Evolutionary conservation across 2,888 invertebrate genomes (phyloP), one percentile per base, ranked within the genome.

Genomic region (Koerneria pararmatus): DNA sequence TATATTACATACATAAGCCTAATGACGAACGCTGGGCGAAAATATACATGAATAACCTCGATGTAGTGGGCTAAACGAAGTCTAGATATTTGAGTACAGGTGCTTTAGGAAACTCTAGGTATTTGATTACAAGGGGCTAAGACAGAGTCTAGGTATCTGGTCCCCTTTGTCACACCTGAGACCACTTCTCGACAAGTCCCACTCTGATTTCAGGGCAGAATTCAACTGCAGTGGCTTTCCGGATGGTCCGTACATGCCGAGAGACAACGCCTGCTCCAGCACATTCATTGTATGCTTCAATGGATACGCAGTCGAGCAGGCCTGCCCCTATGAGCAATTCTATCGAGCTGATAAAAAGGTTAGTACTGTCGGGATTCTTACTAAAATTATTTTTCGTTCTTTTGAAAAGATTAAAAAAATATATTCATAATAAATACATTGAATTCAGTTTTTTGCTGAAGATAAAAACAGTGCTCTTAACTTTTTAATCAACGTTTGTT

Each of bases 261-360:
- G 24, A n/a, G 62, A 62, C 51, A 62, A 53, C 51, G 62, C 62
- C 27, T 62, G 62, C n/a, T 62, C 62, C 22, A 62, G 53, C 51
- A 51, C 62, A 3, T 62, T 62, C 62, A 62, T 62, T 53, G 53
- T 49, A 6, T 62, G 62, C 62, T 62, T 62, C 62, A n/a, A 53
- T 24, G 64, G 64, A 5, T 46, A 41, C 41, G 64, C 56, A 1
- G 54, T 56, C 0, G 64, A 64, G 56, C 64, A 64, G 64, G 56
- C 54, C 0, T 64, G 64, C 24, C 64, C 64, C 31, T 64, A 11
- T 27, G 41, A 32, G 5, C 64, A 64, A 34, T 64, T 19, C 64
- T 64, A 41, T 56, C 54, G 56, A 31, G 41, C 37, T 31, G 32
- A 24, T 31, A 31, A 19, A 41, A 64, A 56, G 56, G 64, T 64